phyloP scores from a whole-genome alignment of 2,113 vertebrate species.

The Oxyura jamaicensis region DNA sequence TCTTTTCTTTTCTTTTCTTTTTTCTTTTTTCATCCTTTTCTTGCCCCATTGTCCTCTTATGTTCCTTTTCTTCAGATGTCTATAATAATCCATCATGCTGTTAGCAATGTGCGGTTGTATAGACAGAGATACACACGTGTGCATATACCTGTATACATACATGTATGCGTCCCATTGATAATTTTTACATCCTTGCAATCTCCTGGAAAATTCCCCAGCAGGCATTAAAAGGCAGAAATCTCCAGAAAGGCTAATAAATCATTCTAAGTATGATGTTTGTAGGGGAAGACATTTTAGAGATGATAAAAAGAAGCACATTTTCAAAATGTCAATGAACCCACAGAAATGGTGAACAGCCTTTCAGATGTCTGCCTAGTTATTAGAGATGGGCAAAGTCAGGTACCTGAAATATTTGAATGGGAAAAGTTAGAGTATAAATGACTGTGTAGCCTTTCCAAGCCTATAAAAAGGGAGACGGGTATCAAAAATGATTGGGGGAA shows the following conservation, averaged over 20 bases:
- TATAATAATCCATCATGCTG: not conserved
- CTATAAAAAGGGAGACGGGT: not conserved
- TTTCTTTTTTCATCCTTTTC: too few relatives aligned
- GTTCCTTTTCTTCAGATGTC: not conserved
- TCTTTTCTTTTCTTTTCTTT: not conserved
- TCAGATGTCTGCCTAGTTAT: conserved; percentile 28
- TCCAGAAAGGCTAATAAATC: conserved; percentile 45
- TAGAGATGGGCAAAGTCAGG: conserved; percentile 33
- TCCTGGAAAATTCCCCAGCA: conserved; percentile 1
- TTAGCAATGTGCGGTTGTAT: not conserved
- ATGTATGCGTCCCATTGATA: not conserved
- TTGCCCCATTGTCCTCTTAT: not conserved
- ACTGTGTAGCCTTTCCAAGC: not conserved
- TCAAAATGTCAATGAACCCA: conserved; percentile 69
- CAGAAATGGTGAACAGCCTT: conserved; percentile 20
- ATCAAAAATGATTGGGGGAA: not conserved
- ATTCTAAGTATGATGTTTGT: conserved; percentile 35
- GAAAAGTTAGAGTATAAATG: conserved; percentile 15
- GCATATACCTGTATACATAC: not conserved
- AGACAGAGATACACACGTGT: not conserved
- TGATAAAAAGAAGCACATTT: conserved; percentile 52
- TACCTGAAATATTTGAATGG: not conserved
- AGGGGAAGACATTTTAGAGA: conserved; percentile 44
- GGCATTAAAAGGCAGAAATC: conserved; percentile 8
- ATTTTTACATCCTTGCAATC: not conserved